Evolutionary conservation across 1,140 invertebrate species (phyloP).

Genomic region (Drosophila pseudoananassae): DNA sequence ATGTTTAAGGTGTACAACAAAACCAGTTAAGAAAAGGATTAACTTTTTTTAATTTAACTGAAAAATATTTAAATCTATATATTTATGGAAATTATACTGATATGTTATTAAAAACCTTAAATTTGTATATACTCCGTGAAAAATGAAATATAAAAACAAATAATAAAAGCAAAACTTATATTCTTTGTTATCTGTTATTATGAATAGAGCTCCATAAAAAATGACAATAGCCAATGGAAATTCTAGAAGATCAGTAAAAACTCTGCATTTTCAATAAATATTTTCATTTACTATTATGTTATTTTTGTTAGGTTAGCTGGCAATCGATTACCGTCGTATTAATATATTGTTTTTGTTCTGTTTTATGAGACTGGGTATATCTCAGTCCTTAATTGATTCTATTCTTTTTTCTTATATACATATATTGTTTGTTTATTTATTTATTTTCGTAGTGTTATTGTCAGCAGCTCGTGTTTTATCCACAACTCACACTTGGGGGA

Average conservation of each 20-base stretch:
- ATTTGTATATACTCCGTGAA: too few species aligned
- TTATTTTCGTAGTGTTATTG: not conserved
- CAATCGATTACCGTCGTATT: slow-evolving; percentile 1
- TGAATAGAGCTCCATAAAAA: not conserved
- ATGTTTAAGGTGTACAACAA: too few species aligned
- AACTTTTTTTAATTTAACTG: too few species aligned
- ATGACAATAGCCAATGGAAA: not conserved
- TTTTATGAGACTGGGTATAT: not conserved
- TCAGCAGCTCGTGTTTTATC: not conserved
- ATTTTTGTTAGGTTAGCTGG: too few species aligned
- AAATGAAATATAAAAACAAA: too few species aligned
- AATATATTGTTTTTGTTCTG: not conserved
- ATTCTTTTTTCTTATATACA: not conserved
- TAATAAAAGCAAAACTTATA: too few species aligned
- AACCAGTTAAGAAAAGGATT: too few species aligned
- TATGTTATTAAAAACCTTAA: too few species aligned
- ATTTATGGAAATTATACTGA: too few species aligned
- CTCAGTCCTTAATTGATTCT: slow-evolving; percentile 1
- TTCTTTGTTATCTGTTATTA: not conserved
- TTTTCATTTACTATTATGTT: too few species aligned
- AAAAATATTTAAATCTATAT: too few species aligned
- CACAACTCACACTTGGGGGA: not conserved
- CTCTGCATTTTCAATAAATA: too few species aligned
- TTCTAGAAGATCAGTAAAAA: not conserved
- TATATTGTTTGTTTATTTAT: slow-evolving; percentile 1